These are phyloP conservation scores for human (Homo sapiens) DNA, from an alignment of 2,113 vertebrate species.

Conservation along the genomic window DNA sequence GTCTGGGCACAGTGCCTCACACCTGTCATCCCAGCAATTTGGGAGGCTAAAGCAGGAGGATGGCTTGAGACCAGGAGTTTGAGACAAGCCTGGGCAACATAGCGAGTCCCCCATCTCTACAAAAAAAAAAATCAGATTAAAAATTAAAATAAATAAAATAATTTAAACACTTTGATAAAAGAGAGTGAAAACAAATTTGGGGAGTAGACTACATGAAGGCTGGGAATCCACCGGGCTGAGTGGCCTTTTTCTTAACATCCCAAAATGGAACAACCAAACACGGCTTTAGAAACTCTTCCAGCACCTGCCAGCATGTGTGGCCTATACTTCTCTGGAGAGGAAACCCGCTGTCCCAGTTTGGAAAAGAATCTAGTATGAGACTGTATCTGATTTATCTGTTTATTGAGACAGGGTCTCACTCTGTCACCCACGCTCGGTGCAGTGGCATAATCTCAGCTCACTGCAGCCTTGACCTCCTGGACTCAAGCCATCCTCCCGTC, in stretches of 20 bases:
- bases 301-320: background rate
- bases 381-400: background rate
- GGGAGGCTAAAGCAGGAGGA: too few relatives aligned
- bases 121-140: too few relatives aligned
- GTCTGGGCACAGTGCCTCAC: too few relatives aligned
- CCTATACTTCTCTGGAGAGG: background rate
- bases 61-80: too few relatives aligned
- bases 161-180: background rate
- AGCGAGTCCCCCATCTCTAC: too few relatives aligned
- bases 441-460: too few relatives aligned
- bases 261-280: fast-evolving
- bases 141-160: background rate
- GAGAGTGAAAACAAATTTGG: background rate
- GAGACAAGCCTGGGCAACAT: too few relatives aligned
- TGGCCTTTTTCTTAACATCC: background rate
- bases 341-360: background rate
- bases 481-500: too few relatives aligned
- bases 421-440: too few relatives aligned
- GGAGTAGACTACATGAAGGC: background rate
- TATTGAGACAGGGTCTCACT: too few relatives aligned
- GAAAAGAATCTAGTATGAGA: background rate
- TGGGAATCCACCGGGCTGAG: background rate
- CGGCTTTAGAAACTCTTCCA: background rate
- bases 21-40: too few relatives aligned
- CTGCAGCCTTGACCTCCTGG: too few relatives aligned